phyloP scores from a whole-genome alignment of 1,140 invertebrate genomes.

The Micrasema longulum region DNA sequence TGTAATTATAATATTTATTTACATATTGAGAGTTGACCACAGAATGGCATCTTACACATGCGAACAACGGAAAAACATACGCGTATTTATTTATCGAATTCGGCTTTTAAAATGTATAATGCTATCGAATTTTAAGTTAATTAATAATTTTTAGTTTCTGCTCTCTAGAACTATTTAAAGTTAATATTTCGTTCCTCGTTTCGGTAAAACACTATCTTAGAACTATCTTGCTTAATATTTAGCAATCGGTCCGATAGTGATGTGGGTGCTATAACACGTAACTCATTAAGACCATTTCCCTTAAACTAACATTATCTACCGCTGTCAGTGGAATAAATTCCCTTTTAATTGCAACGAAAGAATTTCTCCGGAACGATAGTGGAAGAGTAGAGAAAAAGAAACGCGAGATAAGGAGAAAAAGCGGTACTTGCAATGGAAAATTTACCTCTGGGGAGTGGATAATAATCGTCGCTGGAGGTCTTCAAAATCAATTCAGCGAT shows the following conservation, averaged over 20 bases:
- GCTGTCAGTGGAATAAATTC: slow-evolving; percentile 17
- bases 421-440: slow-evolving; percentile 2
- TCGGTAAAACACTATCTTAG: background rate
- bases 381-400: slow-evolving; percentile 11
- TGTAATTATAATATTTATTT: no score
- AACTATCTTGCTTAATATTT: background rate
- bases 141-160: no score
- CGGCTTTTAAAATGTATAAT: no score
- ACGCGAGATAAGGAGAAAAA: slow-evolving; percentile 12
- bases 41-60: no score
- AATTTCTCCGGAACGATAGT: slow-evolving; percentile 12
- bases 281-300: slow-evolving; percentile 14
- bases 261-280: background rate
- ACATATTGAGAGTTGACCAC: no score
- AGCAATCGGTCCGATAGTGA: no score
- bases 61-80: no score
- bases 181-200: no score
- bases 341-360: slow-evolving; percentile 26
- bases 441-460: background rate
- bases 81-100: no score
- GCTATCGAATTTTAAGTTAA: no score
- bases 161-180: no score
- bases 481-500: slow-evolving; percentile 3
- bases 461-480: slow-evolving; percentile 3
- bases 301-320: slow-evolving; percentile 29